Evolutionary conservation across 2,888 invertebrate genomes (phyloP).

Genomic region (Celastrina argiolus): DNA sequence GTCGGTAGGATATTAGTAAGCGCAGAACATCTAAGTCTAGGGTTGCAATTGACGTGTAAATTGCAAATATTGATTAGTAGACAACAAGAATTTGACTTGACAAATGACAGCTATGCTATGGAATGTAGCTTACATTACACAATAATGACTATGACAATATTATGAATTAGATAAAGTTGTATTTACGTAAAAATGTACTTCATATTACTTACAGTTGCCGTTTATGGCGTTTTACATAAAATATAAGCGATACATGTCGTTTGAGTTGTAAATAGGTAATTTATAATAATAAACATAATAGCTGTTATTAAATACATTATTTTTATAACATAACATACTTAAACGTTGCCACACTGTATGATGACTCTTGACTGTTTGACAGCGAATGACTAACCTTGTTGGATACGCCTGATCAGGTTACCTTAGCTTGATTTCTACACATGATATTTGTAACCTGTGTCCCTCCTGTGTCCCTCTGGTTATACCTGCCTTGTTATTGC

Average conservation of each 20-base stretch:
- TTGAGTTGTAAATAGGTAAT: neutral
- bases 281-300: neutral
- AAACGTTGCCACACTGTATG: neutral
- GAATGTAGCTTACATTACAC: constrained; percentile 24
- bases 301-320: neutral
- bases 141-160: constrained; percentile 30
- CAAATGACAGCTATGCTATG: neutral
- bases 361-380: neutral
- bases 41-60: neutral
- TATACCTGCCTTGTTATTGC: too few species aligned
- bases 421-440: neutral
- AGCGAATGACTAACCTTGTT: neutral
- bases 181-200: constrained; percentile 22
- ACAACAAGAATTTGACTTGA: neutral
- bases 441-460: too few species aligned
- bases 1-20: neutral
- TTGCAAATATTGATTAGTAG: neutral
- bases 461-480: neutral
- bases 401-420: neutral
- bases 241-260: neutral
- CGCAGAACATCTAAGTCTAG: neutral
- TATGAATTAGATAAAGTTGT: constrained; percentile 30
- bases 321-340: neutral
- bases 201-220: neutral
- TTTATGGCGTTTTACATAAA: constrained; percentile 8